Percentiles rank a stretch among this genome's conserved stretches.
Conservation (phyloP, 2,888 invertebrate species). For the Xestobium rufovillosum region DNA sequence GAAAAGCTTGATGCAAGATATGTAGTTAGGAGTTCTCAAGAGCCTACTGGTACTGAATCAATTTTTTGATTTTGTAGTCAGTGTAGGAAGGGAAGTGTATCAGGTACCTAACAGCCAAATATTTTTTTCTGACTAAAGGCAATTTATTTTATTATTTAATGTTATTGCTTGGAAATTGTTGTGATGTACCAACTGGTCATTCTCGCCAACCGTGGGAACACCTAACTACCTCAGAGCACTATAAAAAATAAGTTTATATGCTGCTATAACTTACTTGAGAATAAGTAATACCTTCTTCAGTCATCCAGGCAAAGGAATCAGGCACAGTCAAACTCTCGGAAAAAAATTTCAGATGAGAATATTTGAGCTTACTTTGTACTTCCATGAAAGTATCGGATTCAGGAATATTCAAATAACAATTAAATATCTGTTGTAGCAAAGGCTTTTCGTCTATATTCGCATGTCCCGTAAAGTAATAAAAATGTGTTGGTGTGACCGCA, state of each 20-base stretch:
- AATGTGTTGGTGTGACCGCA: slow-evolving; percentile 71
- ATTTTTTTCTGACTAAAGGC: too few relatives aligned
- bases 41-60: slow-evolving; percentile 1
- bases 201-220: too few relatives aligned
- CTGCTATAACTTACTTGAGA: slow-evolving; percentile 61
- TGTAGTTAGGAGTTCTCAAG: too few relatives aligned
- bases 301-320: slow-evolving; percentile 80
- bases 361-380: slow-evolving; percentile 56
- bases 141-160: too few relatives aligned
- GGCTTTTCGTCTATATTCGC: slow-evolving; percentile 71
- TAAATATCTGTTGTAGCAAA: slow-evolving; percentile 71
- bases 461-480: slow-evolving; percentile 84
- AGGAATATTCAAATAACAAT: slow-evolving; percentile 62
- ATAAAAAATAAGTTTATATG: too few relatives aligned
- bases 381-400: slow-evolving; percentile 63
- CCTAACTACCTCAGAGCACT: too few relatives aligned
- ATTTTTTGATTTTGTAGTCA: too few relatives aligned
- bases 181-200: too few relatives aligned
- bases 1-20: slow-evolving; percentile 14
- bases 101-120: too few relatives aligned
- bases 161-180: too few relatives aligned
- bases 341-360: slow-evolving; percentile 74
- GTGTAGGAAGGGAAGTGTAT: too few relatives aligned
- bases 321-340: slow-evolving; percentile 62
- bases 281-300: slow-evolving; percentile 72